phyloP scores from a whole-genome alignment of 2,797 vertebrate species.

The Fistularia tabacaria region DNA sequence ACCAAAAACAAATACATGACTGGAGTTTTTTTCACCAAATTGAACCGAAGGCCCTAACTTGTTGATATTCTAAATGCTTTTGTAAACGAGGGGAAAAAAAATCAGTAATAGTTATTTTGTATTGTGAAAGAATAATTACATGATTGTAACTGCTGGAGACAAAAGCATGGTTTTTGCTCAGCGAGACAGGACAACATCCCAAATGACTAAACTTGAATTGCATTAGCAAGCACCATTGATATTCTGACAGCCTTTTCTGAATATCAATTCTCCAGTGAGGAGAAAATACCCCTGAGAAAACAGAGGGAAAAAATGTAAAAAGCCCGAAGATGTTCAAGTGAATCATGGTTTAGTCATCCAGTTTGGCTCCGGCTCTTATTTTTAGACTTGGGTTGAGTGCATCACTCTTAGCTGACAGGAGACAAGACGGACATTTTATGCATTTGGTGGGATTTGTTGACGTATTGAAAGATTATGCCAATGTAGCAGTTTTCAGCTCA shows the following conservation, averaged over 20 bases:
- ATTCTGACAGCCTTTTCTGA: constrained; percentile 50
- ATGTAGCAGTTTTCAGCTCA: constrained; percentile 51
- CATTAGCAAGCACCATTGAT: constrained; percentile 53
- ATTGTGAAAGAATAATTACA: constrained; percentile 31
- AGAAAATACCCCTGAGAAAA: constrained; percentile 31
- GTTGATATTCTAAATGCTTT: no score
- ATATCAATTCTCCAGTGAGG: constrained; percentile 39
- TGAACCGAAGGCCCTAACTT: no score
- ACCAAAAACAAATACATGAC: no score
- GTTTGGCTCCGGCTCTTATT: constrained; percentile 33
- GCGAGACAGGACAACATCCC: constrained; percentile 33
- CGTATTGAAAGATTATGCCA: constrained; percentile 41
- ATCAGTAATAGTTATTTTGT: constrained; percentile 18
- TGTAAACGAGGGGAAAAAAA: not conserved
- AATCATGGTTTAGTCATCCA: constrained; percentile 43
- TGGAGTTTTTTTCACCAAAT: no score
- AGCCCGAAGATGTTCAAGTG: constrained; percentile 37
- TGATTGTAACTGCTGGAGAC: constrained; percentile 20
- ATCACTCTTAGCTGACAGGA: constrained; percentile 46
- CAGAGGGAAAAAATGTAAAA: constrained; percentile 20
- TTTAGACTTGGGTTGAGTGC: constrained; percentile 26
- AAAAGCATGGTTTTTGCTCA: constrained; percentile 41
- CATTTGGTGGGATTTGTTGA: constrained; percentile 51
- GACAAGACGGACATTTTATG: constrained; percentile 4
- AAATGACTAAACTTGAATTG: constrained; percentile 51